phyloP scores from a whole-genome alignment of 2,797 vertebrate genomes.

The Halcyon chelicuti region DNA sequence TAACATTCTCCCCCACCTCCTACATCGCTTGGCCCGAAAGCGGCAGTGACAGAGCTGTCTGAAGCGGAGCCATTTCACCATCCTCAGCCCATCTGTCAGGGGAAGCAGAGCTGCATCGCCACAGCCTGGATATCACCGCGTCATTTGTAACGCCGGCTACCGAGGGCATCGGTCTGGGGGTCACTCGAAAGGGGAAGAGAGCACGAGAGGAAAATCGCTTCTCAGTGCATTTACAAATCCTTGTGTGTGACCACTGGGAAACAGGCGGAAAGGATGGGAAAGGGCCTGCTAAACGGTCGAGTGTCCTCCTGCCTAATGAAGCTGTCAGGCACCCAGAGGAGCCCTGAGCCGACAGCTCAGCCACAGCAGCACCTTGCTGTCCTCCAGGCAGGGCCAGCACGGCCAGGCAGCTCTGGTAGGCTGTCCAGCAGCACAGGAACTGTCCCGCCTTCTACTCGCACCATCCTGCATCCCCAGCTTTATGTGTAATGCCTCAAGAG shows the following conservation, averaged over 20 bases:
- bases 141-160: rapidly evolving
- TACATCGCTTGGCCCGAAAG: constrained; percentile 38
- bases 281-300: neutral
- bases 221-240: neutral
- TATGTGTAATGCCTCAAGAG: neutral
- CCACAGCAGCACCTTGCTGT: neutral
- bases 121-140: neutral
- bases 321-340: neutral
- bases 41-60: constrained; percentile 30
- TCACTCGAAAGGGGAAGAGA: neutral
- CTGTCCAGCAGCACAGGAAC: neutral
- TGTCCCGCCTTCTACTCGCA: neutral
- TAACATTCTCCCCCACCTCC: constrained; percentile 27
- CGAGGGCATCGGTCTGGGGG: neutral
- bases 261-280: neutral
- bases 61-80: constrained; percentile 45
- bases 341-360: rapidly evolving
- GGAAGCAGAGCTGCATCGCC: neutral
- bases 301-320: neutral
- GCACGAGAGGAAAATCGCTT: neutral
- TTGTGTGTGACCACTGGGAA: neutral
- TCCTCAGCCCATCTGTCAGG: constrained; percentile 45
- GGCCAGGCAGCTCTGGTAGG: neutral
- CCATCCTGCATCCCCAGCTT: neutral
- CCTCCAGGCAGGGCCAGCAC: neutral